Evolutionary conservation across 2,888 invertebrate genomes (phyloP).

Genomic region (Hypercompe scribonia): DNA sequence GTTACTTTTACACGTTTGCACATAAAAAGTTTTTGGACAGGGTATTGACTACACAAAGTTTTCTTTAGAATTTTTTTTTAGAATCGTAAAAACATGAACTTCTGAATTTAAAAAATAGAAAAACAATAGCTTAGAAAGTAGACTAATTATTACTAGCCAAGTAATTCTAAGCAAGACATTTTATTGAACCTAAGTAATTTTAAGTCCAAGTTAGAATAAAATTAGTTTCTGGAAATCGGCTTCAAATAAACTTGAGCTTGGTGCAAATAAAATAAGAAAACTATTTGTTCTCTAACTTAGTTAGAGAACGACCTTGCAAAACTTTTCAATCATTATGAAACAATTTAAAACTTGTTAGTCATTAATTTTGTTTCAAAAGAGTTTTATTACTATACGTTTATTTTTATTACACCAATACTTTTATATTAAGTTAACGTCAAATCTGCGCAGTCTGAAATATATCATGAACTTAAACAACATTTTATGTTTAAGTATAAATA

Average conservation of each 20-base stretch:
- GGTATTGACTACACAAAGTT: neutral
- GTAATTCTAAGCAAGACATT: constrained; percentile 11
- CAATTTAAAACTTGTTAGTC: constrained; percentile 17
- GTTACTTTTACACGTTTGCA: neutral
- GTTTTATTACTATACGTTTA: neutral
- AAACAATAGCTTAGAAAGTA: neutral
- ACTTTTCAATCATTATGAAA: constrained; percentile 9
- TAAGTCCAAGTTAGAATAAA: constrained; percentile 1
- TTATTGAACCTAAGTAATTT: constrained; percentile 7
- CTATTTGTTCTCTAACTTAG: constrained; percentile 13
- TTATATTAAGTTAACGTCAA: neutral
- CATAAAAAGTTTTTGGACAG: neutral
- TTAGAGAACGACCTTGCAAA: constrained; percentile 14
- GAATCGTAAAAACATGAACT: neutral
- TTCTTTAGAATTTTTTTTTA: neutral
- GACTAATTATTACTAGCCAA: constrained; percentile 3
- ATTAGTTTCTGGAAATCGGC: constrained; percentile 9
- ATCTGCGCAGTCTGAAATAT: no score
- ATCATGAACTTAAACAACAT: neutral
- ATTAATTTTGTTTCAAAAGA: constrained; percentile 12
- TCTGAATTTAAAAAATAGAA: neutral
- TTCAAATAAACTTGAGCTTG: constrained; percentile 1
- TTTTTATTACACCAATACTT: neutral
- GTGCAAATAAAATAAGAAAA: constrained; percentile 17
- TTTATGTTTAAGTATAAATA: neutral